Percentiles rank a stretch among this genome's conserved stretches.
These are phyloP conservation scores for Spodoptera littoralis DNA, from an alignment of 2,888 invertebrate species.

Conservation along the genomic window DNA sequence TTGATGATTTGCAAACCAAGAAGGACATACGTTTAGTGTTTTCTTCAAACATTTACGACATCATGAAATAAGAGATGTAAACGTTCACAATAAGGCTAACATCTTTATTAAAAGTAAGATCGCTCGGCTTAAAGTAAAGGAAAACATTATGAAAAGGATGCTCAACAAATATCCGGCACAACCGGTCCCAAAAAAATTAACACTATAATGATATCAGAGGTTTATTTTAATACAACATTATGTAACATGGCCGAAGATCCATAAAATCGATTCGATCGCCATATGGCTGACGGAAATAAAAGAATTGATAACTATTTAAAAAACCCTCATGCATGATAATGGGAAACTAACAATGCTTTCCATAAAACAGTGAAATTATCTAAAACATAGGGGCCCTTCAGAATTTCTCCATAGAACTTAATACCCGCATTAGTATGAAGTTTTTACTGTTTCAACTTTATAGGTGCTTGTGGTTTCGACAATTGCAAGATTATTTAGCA, in stretches of 20 bases:
- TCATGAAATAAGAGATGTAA: constrained; percentile 37
- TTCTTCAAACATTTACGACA: constrained; percentile 34
- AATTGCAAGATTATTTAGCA: constrained; percentile 28
- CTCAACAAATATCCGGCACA: constrained; percentile 25
- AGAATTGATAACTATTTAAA: constrained; percentile 68
- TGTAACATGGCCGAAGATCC: constrained; percentile 32
- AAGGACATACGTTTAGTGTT: constrained; percentile 40
- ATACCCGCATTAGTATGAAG: constrained; percentile 68
- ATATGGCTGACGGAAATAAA: constrained; percentile 58
- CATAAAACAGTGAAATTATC: constrained; percentile 72
- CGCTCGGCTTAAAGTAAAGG: constrained; percentile 8
- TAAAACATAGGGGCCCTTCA: constrained; percentile 73
- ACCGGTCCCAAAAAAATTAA: constrained; percentile 36
- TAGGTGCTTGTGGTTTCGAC: constrained; percentile 45
- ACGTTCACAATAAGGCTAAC: constrained; percentile 19
- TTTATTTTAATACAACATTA: constrained; percentile 27
- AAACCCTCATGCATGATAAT: constrained; percentile 69
- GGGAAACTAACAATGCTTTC: constrained; percentile 62
- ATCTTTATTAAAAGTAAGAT: constrained; percentile 20
- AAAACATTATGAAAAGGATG: constrained; percentile 20
- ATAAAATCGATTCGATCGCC: constrained; percentile 54
- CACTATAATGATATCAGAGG: constrained; percentile 23
- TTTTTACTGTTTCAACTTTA: constrained; percentile 54
- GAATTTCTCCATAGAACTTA: constrained; percentile 46
- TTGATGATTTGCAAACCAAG: constrained; percentile 18